Evolutionary conservation across 2,888 invertebrate genomes (phyloP).

Genomic region (Quadroppia sp.): DNA sequence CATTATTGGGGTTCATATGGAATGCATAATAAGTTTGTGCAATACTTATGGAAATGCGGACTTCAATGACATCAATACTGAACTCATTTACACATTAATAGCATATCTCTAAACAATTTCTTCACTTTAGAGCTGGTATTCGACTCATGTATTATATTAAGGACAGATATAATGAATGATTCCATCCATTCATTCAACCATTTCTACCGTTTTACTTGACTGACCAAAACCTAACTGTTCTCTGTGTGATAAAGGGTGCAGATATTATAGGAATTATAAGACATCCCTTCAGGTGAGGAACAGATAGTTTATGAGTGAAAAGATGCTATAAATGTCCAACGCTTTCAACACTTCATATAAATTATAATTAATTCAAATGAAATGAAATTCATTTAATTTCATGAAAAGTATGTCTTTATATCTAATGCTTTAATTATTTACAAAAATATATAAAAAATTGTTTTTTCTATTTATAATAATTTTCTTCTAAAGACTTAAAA

Average conservation of each 20-base stretch:
- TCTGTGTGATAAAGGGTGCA: constrained; percentile 25
- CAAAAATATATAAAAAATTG: neutral
- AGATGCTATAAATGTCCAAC: constrained; percentile 4
- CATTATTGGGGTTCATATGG: neutral
- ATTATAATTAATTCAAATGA: constrained; percentile 9
- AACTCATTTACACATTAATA: neutral
- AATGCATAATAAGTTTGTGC: neutral
- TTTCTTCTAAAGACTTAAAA: neutral
- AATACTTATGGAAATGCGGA: neutral
- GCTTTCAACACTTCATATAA: neutral
- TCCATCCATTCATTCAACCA: constrained; percentile 30
- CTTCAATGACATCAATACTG: neutral
- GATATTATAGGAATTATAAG: constrained; percentile 14
- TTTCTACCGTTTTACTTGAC: constrained; percentile 27
- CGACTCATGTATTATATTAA: constrained; percentile 1
- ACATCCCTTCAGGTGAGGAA: constrained; percentile 11
- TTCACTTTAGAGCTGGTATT: neutral
- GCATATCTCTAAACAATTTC: neutral
- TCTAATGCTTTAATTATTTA: neutral
- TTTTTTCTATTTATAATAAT: constrained; percentile 12
- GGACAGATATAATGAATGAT: constrained; percentile 18
- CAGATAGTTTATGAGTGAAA: constrained; percentile 6
- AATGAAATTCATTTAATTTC: neutral
- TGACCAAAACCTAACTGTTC: constrained; percentile 33
- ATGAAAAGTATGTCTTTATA: too few species aligned